Evolutionary conservation across 2,888 invertebrate species (phyloP).

Genomic region (Scotopteryx bipunctaria): DNA sequence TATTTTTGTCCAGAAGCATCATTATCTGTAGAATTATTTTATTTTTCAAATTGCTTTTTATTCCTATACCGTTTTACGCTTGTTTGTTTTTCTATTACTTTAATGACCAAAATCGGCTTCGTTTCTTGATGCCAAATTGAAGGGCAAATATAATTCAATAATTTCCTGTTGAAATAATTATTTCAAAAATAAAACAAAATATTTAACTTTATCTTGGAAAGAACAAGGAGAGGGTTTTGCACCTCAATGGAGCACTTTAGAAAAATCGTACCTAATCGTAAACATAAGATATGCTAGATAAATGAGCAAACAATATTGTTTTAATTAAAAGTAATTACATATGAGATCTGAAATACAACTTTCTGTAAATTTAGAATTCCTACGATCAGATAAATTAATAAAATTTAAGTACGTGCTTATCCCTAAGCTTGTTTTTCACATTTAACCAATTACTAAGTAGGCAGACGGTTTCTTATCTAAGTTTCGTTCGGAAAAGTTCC

Average conservation of each 20-base stretch:
- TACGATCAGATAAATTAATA: background rate
- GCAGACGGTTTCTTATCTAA: slow-evolving; percentile 29
- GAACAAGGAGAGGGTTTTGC: no score
- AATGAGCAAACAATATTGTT: no score
- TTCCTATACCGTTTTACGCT: slow-evolving; percentile 18
- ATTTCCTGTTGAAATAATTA: no score
- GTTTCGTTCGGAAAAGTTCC: slow-evolving; percentile 32
- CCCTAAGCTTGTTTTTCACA: slow-evolving; percentile 5
- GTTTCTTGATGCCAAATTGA: slow-evolving; percentile 9
- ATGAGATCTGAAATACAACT: no score
- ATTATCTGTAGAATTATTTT: slow-evolving; percentile 32
- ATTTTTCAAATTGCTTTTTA: slow-evolving; percentile 31
- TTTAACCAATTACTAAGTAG: slow-evolving; percentile 18
- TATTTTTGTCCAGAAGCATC: slow-evolving; percentile 43
- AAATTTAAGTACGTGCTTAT: no score
- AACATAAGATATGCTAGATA: no score
- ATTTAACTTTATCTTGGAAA: no score
- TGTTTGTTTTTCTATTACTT: slow-evolving; percentile 23
- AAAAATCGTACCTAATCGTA: no score
- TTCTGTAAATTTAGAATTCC: no score
- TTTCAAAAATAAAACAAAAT: no score
- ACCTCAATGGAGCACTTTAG: no score
- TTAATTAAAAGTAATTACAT: no score
- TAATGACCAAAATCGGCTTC: slow-evolving; percentile 10
- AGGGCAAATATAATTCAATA: slow-evolving; percentile 1